Conservation (phyloP, 2,797 vertebrate genomes). For the Chelon auratus region DNA sequence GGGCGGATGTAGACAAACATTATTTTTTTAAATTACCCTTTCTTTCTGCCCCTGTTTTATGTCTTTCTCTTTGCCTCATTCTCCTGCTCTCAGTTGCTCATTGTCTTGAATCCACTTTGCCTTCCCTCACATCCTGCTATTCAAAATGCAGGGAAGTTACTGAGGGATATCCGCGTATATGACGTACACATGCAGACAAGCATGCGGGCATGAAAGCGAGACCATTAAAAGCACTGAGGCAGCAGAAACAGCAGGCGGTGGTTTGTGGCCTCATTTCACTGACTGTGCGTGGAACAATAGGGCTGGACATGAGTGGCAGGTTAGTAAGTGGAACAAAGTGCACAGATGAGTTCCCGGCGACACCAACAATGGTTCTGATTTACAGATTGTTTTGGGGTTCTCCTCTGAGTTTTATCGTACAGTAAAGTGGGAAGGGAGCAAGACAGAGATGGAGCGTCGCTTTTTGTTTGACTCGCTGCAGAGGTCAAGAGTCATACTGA, state of each 20-base stretch:
- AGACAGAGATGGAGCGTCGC: constrained; percentile 25
- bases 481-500: constrained; percentile 53
- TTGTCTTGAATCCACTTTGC: constrained; percentile 49
- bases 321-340: constrained; percentile 72
- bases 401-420: constrained; percentile 28
- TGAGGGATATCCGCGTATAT: constrained; percentile 49
- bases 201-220: constrained; percentile 56
- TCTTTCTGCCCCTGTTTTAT: constrained; percentile 37
- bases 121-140: constrained; percentile 59
- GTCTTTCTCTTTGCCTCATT: constrained; percentile 22
- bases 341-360: constrained; percentile 50
- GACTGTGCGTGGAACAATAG: constrained; percentile 73
- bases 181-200: constrained; percentile 38
- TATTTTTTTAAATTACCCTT: constrained; percentile 36
- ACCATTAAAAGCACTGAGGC: constrained; percentile 75
- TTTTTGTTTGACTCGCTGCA: constrained; percentile 48
- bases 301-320: constrained; percentile 67
- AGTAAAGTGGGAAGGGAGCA: constrained; percentile 31
- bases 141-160: constrained; percentile 55
- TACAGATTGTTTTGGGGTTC: constrained; percentile 55
- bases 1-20: constrained; percentile 47
- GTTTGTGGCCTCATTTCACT: constrained; percentile 74
- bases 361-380: constrained; percentile 54
- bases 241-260: constrained; percentile 76
- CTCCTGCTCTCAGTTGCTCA: constrained; percentile 28